These are phyloP conservation scores for Equus przewalskii DNA, from an alignment of 2,113 vertebrate genomes.

Conservation along the genomic window DNA sequence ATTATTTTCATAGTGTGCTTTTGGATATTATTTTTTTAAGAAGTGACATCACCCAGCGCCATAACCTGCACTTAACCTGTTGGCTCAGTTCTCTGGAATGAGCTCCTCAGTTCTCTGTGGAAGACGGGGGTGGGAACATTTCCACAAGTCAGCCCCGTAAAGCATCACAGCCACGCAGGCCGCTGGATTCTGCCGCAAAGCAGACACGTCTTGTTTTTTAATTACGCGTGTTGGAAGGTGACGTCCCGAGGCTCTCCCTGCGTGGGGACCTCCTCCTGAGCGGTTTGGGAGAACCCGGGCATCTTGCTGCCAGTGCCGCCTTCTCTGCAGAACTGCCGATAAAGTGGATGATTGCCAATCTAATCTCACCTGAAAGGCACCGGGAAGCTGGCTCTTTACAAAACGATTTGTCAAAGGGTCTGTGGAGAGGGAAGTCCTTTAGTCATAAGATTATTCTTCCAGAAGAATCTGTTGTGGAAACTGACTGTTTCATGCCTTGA, in stretches of 20 bases:
- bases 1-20: accelerated
- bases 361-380: accelerated
- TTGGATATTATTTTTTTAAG: not conserved
- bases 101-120: not conserved
- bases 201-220: accelerated
- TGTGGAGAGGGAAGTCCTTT: accelerated
- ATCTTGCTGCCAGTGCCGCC: accelerated
- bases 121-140: accelerated
- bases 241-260: not conserved
- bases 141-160: accelerated
- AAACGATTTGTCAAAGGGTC: accelerated
- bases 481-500: accelerated
- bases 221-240: accelerated
- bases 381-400: not conserved
- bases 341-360: accelerated
- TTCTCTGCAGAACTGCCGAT: accelerated
- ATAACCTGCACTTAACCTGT: accelerated
- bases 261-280: accelerated
- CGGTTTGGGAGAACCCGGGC: not conserved
- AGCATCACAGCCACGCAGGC: accelerated
- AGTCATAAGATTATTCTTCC: accelerated
- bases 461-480: not conserved
- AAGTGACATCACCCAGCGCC: accelerated
- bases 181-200: accelerated
- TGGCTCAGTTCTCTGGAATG: not conserved